Evolutionary conservation across 2,113 vertebrate genomes (phyloP), one percentile per base, ranked within the genome.

Genomic region (Myocastor coypus): DNA sequence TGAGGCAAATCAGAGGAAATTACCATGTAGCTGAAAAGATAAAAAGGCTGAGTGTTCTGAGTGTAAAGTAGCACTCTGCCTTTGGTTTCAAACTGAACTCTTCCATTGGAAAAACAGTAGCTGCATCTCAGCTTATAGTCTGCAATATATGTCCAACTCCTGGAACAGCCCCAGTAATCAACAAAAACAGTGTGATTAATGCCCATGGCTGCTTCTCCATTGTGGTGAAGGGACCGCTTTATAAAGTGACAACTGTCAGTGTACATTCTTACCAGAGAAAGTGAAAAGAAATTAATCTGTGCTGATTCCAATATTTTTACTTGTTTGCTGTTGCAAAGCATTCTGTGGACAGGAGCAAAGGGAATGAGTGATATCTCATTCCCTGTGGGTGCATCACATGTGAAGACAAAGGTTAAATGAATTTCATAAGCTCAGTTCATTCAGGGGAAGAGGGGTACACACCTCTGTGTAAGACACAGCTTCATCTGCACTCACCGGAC

Each of bases 391-490:
- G 94, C 92, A 94, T 97, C 94, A 97, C 92, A 97, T 68, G 95
- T 96, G 96, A 98, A 97, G 95, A 57, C 98, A 98, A 98, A 98
- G 93, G 90, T 97, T 97, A 98, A 98, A 97, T 95, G 42, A 91
- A 95, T 97, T 98, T 98, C 86, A 96, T 84, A 95, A 80, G 20
- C 19, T 92, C 89, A 96, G 55, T 64, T 95, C 89, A 90, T 94
- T 69, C 66, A 89, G 71, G 92, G 1, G 71, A 83, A 89, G 93
- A 92, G 52, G 4, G 37, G 80, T 0, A 55, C 20, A 9, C 19
- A 34, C 61, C 80, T 86, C n/a, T 83, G 40, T 3, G 30, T 0
- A 6, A 50, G 55, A 86, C 46, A 95, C 16, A 89, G 46, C 94
- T 87, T 95, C 97, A 93, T 86, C 40, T 73, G 61, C 50, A 85